Percentiles rank a stretch among this genome's conserved stretches.
Conservation (phyloP, 2,113 vertebrate species). For the Anhinga rufa region DNA sequence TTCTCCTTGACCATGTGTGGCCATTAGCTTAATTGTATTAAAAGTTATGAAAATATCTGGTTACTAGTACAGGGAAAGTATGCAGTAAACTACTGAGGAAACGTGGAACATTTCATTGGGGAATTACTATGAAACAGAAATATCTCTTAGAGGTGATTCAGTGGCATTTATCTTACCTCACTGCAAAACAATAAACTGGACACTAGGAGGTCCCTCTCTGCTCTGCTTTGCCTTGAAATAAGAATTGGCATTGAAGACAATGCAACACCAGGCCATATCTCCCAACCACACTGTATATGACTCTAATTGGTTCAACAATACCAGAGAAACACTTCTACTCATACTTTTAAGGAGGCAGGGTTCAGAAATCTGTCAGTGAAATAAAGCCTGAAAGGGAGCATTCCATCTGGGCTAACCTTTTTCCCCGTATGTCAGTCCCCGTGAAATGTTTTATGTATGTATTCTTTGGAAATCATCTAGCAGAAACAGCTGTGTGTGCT, state of each 20-base stretch:
- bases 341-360: conserved; percentile 29
- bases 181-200: neutral
- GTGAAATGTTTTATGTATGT: conserved; percentile 58
- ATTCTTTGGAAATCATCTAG: conserved; percentile 62
- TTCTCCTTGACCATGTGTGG: neutral
- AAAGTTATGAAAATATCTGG: neutral
- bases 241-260: neutral
- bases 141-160: neutral
- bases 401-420: conserved; percentile 56
- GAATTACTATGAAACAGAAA: neutral
- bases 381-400: conserved; percentile 45
- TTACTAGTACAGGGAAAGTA: neutral
- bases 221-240: neutral
- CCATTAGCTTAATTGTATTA: neutral
- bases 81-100: neutral
- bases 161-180: neutral
- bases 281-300: neutral
- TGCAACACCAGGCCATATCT: neutral
- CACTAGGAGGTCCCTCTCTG: neutral
- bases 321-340: neutral
- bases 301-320: neutral
- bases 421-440: conserved; percentile 30
- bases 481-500: conserved; percentile 63
- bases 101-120: neutral
- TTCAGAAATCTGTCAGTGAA: conserved; percentile 21